Evolutionary conservation across 2,797 vertebrate species (phyloP).

Genomic region (Hoplostethus mediterraneus): DNA sequence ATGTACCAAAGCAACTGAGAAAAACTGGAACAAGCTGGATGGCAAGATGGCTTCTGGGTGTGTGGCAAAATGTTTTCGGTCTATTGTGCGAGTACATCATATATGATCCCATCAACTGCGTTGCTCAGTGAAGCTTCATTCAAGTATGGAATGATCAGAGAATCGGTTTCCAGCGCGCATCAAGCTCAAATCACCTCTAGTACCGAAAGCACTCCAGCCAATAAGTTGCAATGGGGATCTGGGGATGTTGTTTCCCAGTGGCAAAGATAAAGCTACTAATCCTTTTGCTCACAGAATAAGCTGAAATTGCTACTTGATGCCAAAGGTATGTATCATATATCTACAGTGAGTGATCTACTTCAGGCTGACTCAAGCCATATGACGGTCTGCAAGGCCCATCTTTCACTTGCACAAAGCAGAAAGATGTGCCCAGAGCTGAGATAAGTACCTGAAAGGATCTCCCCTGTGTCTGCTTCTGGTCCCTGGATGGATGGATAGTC

Average conservation of each 20-base stretch:
- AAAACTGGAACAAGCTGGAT: background rate
- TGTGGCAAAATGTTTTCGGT: background rate
- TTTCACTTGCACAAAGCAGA: slow-evolving; percentile 44
- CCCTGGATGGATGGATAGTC: slow-evolving; percentile 36
- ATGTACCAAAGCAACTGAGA: too few relatives aligned
- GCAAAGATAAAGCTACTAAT: slow-evolving; percentile 64
- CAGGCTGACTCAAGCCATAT: slow-evolving; percentile 53
- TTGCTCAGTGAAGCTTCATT: slow-evolving; percentile 37
- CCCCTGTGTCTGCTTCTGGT: slow-evolving; percentile 41
- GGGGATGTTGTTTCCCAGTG: slow-evolving; percentile 58
- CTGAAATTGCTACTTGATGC: slow-evolving; percentile 61
- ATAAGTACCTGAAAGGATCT: slow-evolving; percentile 42
- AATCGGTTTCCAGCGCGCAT: slow-evolving; percentile 37
- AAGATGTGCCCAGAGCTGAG: slow-evolving; percentile 30
- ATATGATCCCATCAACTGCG: slow-evolving; percentile 42
- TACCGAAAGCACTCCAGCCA: slow-evolving; percentile 46
- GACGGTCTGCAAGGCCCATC: slow-evolving; percentile 46
- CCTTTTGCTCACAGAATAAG: slow-evolving; percentile 58
- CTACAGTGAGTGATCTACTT: slow-evolving; percentile 55
- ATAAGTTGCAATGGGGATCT: slow-evolving; percentile 45
- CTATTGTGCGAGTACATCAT: background rate
- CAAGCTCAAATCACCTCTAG: slow-evolving; percentile 46
- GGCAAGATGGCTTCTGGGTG: background rate
- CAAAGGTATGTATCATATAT: slow-evolving; percentile 60
- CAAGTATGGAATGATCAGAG: slow-evolving; percentile 38